Conservation (phyloP, 2,888 invertebrate genomes). For the Orthosia gracilis region DNA sequence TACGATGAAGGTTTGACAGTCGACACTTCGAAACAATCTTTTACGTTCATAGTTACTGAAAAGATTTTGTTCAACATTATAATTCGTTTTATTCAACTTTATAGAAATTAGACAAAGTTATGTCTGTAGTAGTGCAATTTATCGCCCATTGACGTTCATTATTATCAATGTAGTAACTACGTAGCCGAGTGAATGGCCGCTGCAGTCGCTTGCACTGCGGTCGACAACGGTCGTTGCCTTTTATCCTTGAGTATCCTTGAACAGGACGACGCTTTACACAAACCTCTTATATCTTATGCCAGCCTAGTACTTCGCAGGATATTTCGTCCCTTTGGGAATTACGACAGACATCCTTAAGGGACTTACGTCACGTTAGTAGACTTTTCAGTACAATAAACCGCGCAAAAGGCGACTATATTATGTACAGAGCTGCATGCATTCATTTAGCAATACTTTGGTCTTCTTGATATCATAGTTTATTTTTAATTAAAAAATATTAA, state of each 20-base stretch:
- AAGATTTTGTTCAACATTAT: neutral
- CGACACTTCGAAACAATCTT: neutral
- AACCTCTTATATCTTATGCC: constrained; percentile 82
- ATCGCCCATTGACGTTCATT: constrained; percentile 60
- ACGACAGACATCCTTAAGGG: constrained; percentile 83
- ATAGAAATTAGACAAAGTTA: constrained; percentile 5
- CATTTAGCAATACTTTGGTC: neutral
- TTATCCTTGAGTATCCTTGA: constrained; percentile 90
- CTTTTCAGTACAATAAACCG: constrained; percentile 18
- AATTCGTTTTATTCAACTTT: neutral
- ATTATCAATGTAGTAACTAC: constrained; percentile 56
- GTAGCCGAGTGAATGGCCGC: constrained; percentile 81
- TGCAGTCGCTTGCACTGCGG: constrained; percentile 70
- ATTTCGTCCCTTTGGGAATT: constrained; percentile 91
- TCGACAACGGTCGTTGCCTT: constrained; percentile 81
- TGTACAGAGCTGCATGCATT: neutral
- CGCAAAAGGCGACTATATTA: neutral
- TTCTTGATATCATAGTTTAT: neutral
- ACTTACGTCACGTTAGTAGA: constrained; percentile 53
- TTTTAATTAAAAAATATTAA: neutral
- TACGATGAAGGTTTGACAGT: neutral
- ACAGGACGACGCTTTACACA: constrained; percentile 83
- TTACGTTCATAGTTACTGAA: neutral
- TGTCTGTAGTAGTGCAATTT: constrained; percentile 39
- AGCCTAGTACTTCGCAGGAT: constrained; percentile 90